Percentiles rank a stretch among this genome's conserved stretches.
phyloP scores from a whole-genome alignment of 2,797 vertebrate genomes.

The Hoplostethus mediterraneus region DNA sequence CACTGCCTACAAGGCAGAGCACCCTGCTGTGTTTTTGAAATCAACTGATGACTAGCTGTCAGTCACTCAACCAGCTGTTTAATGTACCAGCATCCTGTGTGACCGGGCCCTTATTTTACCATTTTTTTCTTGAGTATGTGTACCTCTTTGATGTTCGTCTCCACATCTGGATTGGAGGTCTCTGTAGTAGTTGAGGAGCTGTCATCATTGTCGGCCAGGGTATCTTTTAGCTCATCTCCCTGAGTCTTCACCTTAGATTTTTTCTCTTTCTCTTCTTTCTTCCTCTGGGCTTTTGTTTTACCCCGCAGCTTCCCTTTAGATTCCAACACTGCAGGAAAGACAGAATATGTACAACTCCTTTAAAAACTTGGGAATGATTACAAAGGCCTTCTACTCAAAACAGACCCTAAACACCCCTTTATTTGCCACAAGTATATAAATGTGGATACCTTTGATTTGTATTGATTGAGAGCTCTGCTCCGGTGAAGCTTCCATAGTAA shows the following conservation, averaged over 20 bases:
- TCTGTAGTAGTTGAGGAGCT: slow-evolving; percentile 99
- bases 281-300: slow-evolving; percentile 92
- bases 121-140: neutral
- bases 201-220: slow-evolving; percentile 93
- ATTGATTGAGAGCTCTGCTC: slow-evolving; percentile 88
- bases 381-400: neutral
- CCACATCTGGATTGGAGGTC: slow-evolving; percentile 96
- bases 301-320: slow-evolving; percentile 92
- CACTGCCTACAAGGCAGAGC: too few species aligned
- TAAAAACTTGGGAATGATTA: neutral
- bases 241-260: slow-evolving; percentile 87
- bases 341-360: neutral
- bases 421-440: neutral
- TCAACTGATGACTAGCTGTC: too few species aligned
- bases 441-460: slow-evolving; percentile 92
- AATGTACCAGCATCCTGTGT: too few species aligned
- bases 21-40: too few species aligned
- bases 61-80: too few species aligned
- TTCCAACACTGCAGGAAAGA: slow-evolving; percentile 66
- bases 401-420: neutral
- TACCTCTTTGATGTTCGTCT: slow-evolving; percentile 93
- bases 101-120: too few species aligned
- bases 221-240: slow-evolving; percentile 94
- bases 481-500: slow-evolving; percentile 85
- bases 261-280: slow-evolving; percentile 93